A percentile compares a stretch with the other conserved stretches of the same genome.
These are phyloP conservation scores for Paratrypauchen microcephalus DNA, from an alignment of 2,797 vertebrate genomes.

Conservation along the genomic window DNA sequence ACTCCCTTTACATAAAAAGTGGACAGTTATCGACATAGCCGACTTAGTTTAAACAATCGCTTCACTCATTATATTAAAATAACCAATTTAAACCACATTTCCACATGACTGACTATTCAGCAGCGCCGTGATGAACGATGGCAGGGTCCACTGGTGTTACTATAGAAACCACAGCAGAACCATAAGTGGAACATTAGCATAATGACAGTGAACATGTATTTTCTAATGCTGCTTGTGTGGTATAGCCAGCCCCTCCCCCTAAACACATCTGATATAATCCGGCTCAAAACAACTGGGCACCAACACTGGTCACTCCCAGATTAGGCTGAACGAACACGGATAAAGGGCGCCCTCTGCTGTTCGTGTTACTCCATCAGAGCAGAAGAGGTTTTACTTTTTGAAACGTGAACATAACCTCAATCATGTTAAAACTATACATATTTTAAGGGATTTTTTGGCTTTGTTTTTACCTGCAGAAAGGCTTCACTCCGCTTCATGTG, in stretches of 20 bases:
- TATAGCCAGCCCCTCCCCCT: not conserved
- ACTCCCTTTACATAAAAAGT: not conserved
- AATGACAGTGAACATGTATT: not conserved
- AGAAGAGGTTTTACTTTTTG: not conserved
- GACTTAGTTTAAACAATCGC: not conserved
- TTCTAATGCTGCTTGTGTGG: not conserved
- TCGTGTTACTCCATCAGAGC: constrained; percentile 30
- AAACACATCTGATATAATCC: constrained; percentile 20
- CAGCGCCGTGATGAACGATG: not conserved
- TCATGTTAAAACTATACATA: not conserved
- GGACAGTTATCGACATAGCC: not conserved
- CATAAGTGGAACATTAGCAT: not conserved
- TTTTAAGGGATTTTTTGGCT: not conserved
- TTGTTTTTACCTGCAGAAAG: constrained; percentile 82
- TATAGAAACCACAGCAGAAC: constrained; percentile 5
- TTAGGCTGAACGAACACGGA: not conserved
- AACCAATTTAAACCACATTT: not conserved
- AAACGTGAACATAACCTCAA: no score
- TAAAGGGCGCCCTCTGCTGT: constrained; percentile 64
- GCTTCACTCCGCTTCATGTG: constrained; percentile 95
- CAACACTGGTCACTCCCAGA: constrained; percentile 23
- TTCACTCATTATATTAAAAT: not conserved
- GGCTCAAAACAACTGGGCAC: constrained; percentile 41
- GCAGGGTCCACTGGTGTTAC: constrained; percentile 4
- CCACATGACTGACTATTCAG: not conserved